A percentile compares a stretch with the other conserved stretches of the same genome.
phyloP scores from a whole-genome alignment of 2,113 vertebrate species.

The Bufo gargarizans region DNA sequence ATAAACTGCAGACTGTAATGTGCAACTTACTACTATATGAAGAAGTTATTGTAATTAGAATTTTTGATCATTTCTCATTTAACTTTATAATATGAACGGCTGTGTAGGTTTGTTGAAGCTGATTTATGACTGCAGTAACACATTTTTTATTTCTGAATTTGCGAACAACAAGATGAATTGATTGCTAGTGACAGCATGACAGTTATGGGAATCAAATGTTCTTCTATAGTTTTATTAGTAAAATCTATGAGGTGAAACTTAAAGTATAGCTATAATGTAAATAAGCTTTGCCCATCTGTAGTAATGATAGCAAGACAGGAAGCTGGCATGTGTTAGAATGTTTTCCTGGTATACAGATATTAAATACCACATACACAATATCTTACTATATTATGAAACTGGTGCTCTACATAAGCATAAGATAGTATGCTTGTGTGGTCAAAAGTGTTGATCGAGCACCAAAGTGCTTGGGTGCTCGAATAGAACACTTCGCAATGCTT shows the following conservation, averaged over 20 bases:
- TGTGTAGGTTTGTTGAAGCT: slow-evolving; percentile 12
- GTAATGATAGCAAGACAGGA: background rate
- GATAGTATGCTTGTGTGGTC: too few relatives aligned
- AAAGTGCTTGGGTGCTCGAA: too few relatives aligned
- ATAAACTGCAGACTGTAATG: too few relatives aligned
- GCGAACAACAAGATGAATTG: slow-evolving; percentile 38
- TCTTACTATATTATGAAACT: too few relatives aligned
- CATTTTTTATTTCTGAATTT: slow-evolving; percentile 39
- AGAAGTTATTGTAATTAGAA: slow-evolving; percentile 1
- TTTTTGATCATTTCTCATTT: slow-evolving; percentile 19
- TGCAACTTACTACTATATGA: background rate
- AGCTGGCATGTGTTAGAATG: background rate
- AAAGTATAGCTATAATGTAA: slow-evolving; percentile 16
- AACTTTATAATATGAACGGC: slow-evolving; percentile 19
- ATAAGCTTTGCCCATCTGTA: background rate
- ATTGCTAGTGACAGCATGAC: slow-evolving; percentile 27
- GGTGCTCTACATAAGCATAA: too few relatives aligned
- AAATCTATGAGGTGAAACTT: slow-evolving; percentile 25
- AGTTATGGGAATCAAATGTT: slow-evolving; percentile 42
- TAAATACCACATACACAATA: too few relatives aligned
- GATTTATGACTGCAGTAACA: slow-evolving; percentile 31
- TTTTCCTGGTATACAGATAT: too few relatives aligned
- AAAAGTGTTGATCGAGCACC: too few relatives aligned
- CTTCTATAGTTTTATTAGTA: slow-evolving; percentile 16
- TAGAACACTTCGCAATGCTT: too few relatives aligned